Evolutionary conservation across 1,140 invertebrate species (phyloP), one percentile per base, ranked within the genome.

Genomic region (Babylonia areolata): DNA sequence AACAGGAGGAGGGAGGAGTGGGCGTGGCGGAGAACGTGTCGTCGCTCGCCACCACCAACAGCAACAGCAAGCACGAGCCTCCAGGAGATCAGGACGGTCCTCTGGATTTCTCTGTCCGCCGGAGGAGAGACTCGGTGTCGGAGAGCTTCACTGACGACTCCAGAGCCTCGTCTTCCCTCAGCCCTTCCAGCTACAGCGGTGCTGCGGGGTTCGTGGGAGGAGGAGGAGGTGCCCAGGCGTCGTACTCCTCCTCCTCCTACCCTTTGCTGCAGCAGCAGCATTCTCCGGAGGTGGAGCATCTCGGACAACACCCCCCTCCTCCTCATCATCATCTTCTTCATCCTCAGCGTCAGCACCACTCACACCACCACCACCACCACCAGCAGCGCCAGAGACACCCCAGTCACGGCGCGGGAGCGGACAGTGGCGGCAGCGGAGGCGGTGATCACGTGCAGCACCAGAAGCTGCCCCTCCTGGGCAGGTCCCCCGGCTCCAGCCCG

Each of bases 21-120:
- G n/a, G n/a, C n/a, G n/a, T n/a, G n/a, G n/a, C n/a, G n/a, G n/a
- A n/a, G n/a, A n/a, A n/a, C n/a, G n/a, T n/a, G n/a, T n/a, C n/a
- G n/a, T n/a, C n/a, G n/a, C n/a, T n/a, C n/a, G n/a, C n/a, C n/a
- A n/a, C n/a, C n/a, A n/a, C n/a, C n/a, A n/a, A n/a, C n/a, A n/a
- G n/a, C n/a, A n/a, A n/a, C n/a, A n/a, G n/a, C n/a, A 71, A 73
- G 69, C 40, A 39, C 11, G 35, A 46, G 58, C 20, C 58, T 31
- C n/a, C n/a, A n/a, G 77, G 64, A n/a, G 78, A 84, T 37, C 89
- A 90, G 58, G 89, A 90, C 69, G 85, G 81, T 42, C 89, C 90
- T 20, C 54, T 90, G 46, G 89, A 91, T 82, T 91, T 90, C 71
- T 90, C 90, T 0, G 81, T 90, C 31, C 88, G 88, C 84, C 84